Evolutionary conservation across 2,797 vertebrate genomes (phyloP).

Genomic region (Cossypha niveicapilla): DNA sequence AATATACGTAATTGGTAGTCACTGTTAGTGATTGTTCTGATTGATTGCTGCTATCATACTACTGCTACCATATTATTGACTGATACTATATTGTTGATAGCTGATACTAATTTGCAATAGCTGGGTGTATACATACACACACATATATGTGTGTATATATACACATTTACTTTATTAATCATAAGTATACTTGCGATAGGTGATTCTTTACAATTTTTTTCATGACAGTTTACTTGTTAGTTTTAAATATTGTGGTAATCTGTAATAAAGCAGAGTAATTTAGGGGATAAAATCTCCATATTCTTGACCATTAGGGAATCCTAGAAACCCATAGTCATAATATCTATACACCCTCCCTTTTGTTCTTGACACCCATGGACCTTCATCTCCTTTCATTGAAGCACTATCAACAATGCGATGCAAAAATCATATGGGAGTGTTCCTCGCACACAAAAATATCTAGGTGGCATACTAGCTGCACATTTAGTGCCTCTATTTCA

Average conservation of each 20-base stretch:
- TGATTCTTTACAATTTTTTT: no score
- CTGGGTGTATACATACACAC: accelerated
- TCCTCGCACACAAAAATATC: not conserved
- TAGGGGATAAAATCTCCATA: no score
- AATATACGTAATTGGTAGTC: not conserved
- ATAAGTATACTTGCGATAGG: no score
- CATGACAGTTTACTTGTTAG: no score
- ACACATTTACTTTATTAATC: not conserved
- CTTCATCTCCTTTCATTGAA: not conserved
- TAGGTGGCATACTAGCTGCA: not conserved
- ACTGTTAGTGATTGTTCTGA: not conserved
- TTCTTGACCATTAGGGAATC: no score
- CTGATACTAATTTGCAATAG: not conserved
- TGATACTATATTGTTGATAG: not conserved
- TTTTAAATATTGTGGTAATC: no score
- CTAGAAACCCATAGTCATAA: not conserved
- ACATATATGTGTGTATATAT: accelerated
- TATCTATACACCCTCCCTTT: not conserved
- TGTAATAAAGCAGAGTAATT: no score
- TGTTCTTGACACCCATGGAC: not conserved
- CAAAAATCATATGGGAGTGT: not conserved
- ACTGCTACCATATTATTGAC: not conserved
- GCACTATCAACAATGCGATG: not conserved
- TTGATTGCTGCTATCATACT: not conserved
- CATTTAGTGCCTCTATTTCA: not conserved